These are phyloP conservation scores for Champsocephalus gunnari DNA, from an alignment of 2,797 vertebrate species.

Conservation along the genomic window DNA sequence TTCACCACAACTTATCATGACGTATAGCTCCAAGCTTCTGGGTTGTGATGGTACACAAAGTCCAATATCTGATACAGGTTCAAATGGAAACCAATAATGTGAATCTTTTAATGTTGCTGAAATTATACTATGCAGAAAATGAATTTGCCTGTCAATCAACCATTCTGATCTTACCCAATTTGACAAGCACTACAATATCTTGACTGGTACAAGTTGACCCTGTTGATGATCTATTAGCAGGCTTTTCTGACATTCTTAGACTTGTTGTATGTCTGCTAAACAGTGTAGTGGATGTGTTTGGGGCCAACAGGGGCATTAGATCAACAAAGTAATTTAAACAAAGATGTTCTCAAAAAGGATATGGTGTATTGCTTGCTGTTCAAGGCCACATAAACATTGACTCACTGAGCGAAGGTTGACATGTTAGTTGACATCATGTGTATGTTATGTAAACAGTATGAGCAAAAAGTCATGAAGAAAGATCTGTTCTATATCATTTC, in stretches of 20 bases:
- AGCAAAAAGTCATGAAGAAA: background rate
- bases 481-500: background rate
- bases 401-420: background rate
- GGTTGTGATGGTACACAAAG: background rate
- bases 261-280: background rate
- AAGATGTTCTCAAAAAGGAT: background rate
- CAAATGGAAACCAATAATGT: background rate
- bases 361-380: conserved; percentile 1
- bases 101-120: background rate
- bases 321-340: background rate
- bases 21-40: background rate
- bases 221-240: background rate
- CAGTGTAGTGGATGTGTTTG: background rate
- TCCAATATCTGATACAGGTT: background rate
- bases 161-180: background rate
- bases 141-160: background rate
- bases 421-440: background rate
- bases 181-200: background rate
- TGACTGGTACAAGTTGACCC: background rate
- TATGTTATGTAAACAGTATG: background rate
- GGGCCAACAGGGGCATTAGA: background rate
- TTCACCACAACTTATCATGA: background rate
- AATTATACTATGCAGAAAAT: background rate
- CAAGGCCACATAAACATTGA: background rate
- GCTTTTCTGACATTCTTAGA: background rate